Percentiles rank a stretch among this genome's conserved stretches.
Evolutionary conservation across 2,797 vertebrate species (phyloP).

Genomic region (Eulemur coronatus): DNA sequence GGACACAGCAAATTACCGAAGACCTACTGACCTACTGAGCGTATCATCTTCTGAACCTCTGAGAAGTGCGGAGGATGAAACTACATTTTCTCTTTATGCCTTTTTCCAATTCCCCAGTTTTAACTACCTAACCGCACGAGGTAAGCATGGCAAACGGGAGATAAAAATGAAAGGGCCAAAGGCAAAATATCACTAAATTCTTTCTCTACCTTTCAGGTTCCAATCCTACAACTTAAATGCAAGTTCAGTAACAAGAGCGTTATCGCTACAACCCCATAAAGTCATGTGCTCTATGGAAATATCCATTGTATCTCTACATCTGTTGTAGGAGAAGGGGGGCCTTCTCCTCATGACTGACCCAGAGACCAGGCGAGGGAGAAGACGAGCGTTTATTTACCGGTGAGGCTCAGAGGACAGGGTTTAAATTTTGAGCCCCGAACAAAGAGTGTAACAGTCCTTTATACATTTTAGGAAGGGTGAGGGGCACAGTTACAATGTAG

Average conservation of each 20-base stretch:
- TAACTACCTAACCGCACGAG: not conserved
- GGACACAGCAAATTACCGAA: not conserved
- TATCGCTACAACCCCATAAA: not conserved
- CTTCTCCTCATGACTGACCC: too few species aligned
- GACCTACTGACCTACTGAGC: not conserved
- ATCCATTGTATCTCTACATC: not conserved
- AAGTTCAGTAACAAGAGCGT: not conserved
- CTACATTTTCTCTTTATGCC: not conserved
- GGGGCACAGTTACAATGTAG: too few species aligned
- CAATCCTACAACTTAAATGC: not conserved
- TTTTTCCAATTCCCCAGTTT: not conserved
- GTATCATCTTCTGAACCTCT: not conserved
- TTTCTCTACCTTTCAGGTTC: not conserved
- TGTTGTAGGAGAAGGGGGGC: too few species aligned
- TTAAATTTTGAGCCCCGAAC: too few species aligned
- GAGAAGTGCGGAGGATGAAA: not conserved
- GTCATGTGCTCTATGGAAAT: not conserved
- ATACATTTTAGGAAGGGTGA: too few species aligned
- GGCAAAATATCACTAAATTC: not conserved
- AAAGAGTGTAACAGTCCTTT: too few species aligned
- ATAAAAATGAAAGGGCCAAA: not conserved
- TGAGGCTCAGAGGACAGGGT: too few species aligned
- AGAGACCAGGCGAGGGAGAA: too few species aligned
- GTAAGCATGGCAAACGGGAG: not conserved
- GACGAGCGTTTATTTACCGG: too few species aligned